Evolutionary conservation across 1,140 invertebrate genomes (phyloP), one percentile per base, ranked within the genome.

Genomic region (Neodiprion fabricii): DNA sequence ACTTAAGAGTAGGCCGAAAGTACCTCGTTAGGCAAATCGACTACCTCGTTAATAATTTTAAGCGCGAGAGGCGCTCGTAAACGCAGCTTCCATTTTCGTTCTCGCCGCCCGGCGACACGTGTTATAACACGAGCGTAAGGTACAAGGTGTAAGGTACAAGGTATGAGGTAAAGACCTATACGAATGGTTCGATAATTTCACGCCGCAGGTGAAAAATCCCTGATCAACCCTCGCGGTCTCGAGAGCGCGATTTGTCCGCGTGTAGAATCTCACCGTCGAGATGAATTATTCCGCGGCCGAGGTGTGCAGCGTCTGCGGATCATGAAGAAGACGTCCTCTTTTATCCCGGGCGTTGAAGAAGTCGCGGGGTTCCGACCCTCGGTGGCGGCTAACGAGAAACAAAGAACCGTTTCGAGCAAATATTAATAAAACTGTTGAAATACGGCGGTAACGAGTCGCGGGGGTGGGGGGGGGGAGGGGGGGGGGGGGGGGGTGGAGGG

Each of bases 401-500:
- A 40, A 40, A 40, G 28, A 40, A 40, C 53, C 11, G n/a, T 61
- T 17, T 61, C 53, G 53, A 14, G 53, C 53, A 61, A 61, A 61
- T 61, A 61, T 61, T 40, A 61, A 61, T 61, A 61, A 61, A 61
- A 61, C 5, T 61, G 53, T 61, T 61, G 53, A 61, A 61, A 61
- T 17, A 61, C 53, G 5, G 53, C 53, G 80, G 75, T 79, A 79
- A 79, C 77, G 78, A 74, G 76, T 53, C 69, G 67, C 65, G 50
- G 70, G 72, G 71, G 78, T 17, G 17, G 17, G 78, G 72, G 78
- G 72, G 79, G 73, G 72, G 79, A 1, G n/a, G 67, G n/a, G 67
- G 79, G 73, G 72, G 79, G 67, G n/a, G 67, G n/a, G 67, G 28
- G 67, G 11, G 67, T 3, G 47, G 47, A 72, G 74, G 67, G n/a